Percentiles rank a stretch among this genome's conserved stretches.
These are phyloP conservation scores for Poecilia picta DNA, from an alignment of 2,797 vertebrate genomes.

Conservation along the genomic window DNA sequence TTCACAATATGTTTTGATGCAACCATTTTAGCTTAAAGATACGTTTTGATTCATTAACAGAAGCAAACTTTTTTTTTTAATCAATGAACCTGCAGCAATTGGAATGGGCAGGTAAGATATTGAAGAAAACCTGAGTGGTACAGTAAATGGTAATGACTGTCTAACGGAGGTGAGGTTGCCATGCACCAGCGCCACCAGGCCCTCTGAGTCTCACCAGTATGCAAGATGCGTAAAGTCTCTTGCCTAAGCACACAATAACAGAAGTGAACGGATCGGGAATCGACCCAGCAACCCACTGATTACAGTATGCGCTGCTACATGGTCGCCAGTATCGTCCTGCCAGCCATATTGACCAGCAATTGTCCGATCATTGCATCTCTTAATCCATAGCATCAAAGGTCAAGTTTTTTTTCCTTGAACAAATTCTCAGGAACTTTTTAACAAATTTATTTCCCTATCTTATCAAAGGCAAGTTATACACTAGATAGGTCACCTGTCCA, in stretches of 20 bases:
- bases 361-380: background rate
- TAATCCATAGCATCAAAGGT: background rate
- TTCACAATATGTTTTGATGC: background rate
- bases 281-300: no score
- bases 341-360: background rate
- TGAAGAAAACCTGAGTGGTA: background rate
- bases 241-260: no score
- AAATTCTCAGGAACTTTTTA: background rate
- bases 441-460: background rate
- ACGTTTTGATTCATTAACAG: background rate
- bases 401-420: background rate
- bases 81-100: background rate
- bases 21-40: background rate
- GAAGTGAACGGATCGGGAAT: no score
- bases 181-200: no score
- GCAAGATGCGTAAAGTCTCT: no score
- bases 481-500: background rate
- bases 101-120: background rate
- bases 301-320: no score
- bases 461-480: background rate
- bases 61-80: background rate
- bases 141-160: no score
- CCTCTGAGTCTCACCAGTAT: no score
- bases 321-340: no score
- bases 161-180: no score